phyloP scores from a whole-genome alignment of 2,113 vertebrate species.

The Anoura caudifer region DNA sequence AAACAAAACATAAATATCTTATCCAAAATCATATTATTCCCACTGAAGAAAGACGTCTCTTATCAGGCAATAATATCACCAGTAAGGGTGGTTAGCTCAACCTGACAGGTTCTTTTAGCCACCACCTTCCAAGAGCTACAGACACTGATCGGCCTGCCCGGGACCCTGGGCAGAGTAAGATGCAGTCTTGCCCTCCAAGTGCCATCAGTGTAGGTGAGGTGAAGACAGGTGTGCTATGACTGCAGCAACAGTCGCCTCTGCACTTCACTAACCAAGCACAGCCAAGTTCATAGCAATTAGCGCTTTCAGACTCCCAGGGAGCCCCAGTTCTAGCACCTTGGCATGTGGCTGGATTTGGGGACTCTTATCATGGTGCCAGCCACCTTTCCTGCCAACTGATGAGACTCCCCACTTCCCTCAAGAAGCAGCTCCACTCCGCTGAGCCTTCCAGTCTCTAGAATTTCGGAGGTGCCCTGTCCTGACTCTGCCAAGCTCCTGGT shows the following conservation, averaged over 20 bases:
- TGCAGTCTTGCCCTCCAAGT: neutral
- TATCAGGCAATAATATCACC: neutral
- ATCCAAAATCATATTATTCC: neutral
- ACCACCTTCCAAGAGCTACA: neutral
- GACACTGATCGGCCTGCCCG: neutral
- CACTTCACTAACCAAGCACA: neutral
- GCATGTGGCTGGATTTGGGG: neutral
- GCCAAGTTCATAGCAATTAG: neutral
- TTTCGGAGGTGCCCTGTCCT: neutral
- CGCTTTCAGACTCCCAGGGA: neutral
- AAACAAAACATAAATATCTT: neutral
- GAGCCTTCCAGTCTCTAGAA: neutral
- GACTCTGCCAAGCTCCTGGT: neutral
- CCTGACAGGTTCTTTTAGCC: neutral
- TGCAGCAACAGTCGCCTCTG: neutral
- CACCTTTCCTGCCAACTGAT: neutral
- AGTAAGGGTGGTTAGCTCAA: neutral
- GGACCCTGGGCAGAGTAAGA: neutral
- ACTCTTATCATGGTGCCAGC: neutral
- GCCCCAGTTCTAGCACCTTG: neutral
- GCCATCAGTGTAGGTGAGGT: neutral
- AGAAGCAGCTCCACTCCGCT: neutral
- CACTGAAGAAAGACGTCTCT: neutral
- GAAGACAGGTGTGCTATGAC: neutral
- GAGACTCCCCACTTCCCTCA: neutral